These are phyloP conservation scores for Neodiprion virginianus DNA, from an alignment of 1,140 invertebrate genomes.

Conservation along the genomic window DNA sequence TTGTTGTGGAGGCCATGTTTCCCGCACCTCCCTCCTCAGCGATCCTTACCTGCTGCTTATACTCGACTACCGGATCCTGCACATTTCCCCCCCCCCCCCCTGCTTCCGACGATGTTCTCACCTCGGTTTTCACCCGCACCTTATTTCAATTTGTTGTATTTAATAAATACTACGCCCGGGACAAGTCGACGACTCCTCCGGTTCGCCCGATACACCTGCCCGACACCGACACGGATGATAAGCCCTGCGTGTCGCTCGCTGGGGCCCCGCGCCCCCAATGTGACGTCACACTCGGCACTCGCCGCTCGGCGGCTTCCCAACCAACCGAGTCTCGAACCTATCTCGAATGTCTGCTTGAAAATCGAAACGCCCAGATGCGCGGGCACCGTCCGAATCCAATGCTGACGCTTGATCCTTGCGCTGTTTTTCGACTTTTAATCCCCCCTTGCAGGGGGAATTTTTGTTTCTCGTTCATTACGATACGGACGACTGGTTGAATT, in stretches of 20 bases:
- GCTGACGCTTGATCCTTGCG: no score
- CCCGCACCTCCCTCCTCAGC: constrained; percentile 27
- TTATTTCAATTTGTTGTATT: background rate
- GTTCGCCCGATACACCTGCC: background rate
- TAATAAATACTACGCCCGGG: background rate
- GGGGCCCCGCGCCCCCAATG: background rate
- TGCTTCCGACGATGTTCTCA: background rate
- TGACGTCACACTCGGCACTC: background rate
- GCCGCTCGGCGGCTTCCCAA: background rate
- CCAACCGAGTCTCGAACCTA: constrained; percentile 4
- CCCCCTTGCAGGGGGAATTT: no score
- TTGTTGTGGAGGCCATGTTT: constrained; percentile 34
- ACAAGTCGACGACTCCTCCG: background rate
- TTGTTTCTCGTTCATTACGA: no score
- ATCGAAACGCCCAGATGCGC: background rate
- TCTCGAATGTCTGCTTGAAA: constrained; percentile 5
- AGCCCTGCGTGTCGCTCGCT: background rate
- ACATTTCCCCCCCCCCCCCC: background rate
- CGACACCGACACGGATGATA: constrained; percentile 1
- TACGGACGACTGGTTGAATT: no score
- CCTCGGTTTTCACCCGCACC: background rate
- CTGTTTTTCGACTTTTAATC: no score
- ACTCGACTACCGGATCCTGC: no score
- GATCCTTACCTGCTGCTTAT: no score
- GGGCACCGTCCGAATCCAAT: background rate